Percentiles rank a stretch among this genome's conserved stretches.
phyloP scores from a whole-genome alignment of 1,140 invertebrate genomes.

The Anagrus nilaparvatae region DNA sequence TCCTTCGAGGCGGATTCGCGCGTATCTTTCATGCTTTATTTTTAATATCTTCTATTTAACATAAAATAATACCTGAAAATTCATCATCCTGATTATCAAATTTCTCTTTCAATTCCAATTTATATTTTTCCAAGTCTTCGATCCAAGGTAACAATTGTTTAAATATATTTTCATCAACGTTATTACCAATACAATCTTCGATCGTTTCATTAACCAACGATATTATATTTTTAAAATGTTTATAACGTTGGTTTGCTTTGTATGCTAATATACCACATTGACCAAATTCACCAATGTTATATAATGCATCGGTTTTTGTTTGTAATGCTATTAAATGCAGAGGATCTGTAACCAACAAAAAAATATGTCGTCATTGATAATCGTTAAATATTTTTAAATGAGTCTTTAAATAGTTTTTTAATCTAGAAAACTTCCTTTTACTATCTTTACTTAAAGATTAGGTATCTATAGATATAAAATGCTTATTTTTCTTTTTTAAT shows the following conservation, averaged over 20 bases:
- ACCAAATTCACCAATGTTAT: slow-evolving; percentile 29
- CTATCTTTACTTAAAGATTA: too few relatives aligned
- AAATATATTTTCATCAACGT: slow-evolving; percentile 17
- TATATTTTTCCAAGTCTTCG: slow-evolving; percentile 17
- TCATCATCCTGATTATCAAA: slow-evolving; percentile 26
- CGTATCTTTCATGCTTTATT: too few relatives aligned
- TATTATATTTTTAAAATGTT: slow-evolving; percentile 23
- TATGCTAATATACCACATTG: slow-evolving; percentile 27
- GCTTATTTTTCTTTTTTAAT: too few relatives aligned
- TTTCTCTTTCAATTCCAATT: slow-evolving; percentile 18
- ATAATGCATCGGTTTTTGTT: slow-evolving; percentile 25
- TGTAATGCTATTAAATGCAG: slow-evolving; percentile 22
- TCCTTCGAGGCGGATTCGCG: too few relatives aligned
- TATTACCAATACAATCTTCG: slow-evolving; percentile 30
- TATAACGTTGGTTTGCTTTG: slow-evolving; percentile 16
- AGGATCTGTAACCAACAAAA: slow-evolving; percentile 23
- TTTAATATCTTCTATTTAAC: too few relatives aligned
- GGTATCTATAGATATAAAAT: too few relatives aligned
- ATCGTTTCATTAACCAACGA: slow-evolving; percentile 27
- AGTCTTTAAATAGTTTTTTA: too few relatives aligned
- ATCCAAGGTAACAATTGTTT: slow-evolving; percentile 27
- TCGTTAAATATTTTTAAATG: too few relatives aligned
- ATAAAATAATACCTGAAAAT: slow-evolving; percentile 25
- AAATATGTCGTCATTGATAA: too few relatives aligned
- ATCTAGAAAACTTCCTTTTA: too few relatives aligned